phyloP scores from a whole-genome alignment of 2,888 invertebrate genomes.

The Pristionchus arcanus region DNA sequence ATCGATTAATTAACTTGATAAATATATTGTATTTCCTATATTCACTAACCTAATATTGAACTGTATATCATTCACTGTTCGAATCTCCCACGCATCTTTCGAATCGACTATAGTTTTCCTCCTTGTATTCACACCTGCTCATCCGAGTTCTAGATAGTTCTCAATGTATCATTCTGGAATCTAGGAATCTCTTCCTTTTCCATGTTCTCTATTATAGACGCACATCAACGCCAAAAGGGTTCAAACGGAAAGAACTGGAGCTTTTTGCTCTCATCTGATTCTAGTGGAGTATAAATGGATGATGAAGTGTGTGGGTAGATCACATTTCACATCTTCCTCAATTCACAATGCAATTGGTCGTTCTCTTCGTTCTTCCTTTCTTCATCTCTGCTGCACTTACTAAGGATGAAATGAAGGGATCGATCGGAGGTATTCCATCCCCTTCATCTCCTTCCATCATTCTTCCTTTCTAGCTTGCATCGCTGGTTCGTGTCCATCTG shows the following conservation, averaged over 20 bases:
- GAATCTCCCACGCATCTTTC: neutral
- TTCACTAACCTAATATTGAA: no score
- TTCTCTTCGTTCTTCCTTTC: neutral
- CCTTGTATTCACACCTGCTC: neutral
- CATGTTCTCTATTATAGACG: neutral
- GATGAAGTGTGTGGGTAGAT: neutral
- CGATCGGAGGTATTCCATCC: neutral
- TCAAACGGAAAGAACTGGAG: neutral
- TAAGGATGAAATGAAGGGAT: neutral
- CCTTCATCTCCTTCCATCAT: neutral
- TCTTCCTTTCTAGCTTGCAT: neutral
- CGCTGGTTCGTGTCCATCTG: neutral
- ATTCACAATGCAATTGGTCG: neutral
- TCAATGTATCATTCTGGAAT: neutral
- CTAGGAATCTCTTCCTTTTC: neutral
- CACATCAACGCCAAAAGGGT: neutral
- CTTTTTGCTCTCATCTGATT: neutral
- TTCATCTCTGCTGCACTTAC: neutral
- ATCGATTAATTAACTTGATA: no score
- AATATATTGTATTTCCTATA: no score
- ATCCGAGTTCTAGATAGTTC: neutral
- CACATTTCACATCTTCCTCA: neutral
- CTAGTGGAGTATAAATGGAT: neutral
- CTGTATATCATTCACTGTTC: no score
- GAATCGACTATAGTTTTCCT: neutral